Conservation (phyloP, 2,797 vertebrate species). For the Halcyon smyrnensis region DNA sequence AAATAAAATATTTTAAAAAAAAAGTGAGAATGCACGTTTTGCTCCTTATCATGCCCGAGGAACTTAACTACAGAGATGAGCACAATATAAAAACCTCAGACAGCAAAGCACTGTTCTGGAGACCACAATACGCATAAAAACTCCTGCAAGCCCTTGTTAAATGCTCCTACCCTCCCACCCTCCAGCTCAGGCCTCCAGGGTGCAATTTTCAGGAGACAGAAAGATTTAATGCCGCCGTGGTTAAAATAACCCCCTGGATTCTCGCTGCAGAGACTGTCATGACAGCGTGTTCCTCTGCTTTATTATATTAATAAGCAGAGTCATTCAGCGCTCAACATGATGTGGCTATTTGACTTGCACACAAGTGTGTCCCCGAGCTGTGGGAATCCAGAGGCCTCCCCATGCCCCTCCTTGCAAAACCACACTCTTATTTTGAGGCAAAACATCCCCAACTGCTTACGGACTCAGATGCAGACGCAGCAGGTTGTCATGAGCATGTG, state of each 20-base stretch:
- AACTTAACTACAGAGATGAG: constrained; percentile 3
- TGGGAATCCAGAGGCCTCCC: neutral
- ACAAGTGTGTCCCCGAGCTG: neutral
- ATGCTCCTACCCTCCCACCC: constrained; percentile 1
- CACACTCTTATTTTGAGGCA: neutral
- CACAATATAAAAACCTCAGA: constrained; percentile 11
- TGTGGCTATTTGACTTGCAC: constrained; percentile 20
- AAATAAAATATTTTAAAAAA: neutral
- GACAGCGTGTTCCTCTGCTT: constrained; percentile 21
- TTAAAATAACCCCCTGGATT: constrained; percentile 17
- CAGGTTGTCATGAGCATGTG: accelerated
- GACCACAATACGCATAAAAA: neutral
- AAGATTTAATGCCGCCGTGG: constrained; percentile 21
- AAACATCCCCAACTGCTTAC: neutral
- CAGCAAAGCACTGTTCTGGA: constrained; percentile 5
- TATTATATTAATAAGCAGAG: constrained; percentile 64
- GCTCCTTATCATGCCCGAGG: neutral
- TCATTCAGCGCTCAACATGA: constrained; percentile 38
- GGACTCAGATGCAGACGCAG: accelerated
- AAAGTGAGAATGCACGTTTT: neutral
- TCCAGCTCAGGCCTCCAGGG: neutral
- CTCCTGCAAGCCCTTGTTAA: constrained; percentile 15
- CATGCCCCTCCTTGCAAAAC: neutral
- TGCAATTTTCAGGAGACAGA: constrained; percentile 39
- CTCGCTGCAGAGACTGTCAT: neutral